Conservation (phyloP, 2,797 vertebrate genomes). For the Sebastes aleutianus region DNA sequence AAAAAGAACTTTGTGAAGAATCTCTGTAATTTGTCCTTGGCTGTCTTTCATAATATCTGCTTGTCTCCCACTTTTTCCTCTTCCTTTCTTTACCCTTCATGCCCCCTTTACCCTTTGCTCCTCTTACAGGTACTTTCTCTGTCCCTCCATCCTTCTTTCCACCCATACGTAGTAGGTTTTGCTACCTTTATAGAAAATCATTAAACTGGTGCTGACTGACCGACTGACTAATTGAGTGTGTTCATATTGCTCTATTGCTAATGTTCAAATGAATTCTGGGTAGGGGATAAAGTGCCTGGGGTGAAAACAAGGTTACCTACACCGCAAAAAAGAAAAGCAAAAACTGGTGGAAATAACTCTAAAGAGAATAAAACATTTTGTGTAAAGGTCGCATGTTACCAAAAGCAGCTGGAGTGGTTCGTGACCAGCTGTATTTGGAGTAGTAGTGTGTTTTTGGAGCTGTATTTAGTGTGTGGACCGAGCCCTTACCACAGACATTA, state of each 20-base stretch:
- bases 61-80: neutral
- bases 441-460: neutral
- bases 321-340: neutral
- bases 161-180: slow-evolving; percentile 55
- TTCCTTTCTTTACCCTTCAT: neutral
- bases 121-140: neutral
- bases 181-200: slow-evolving; percentile 78
- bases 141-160: neutral
- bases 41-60: slow-evolving; percentile 25
- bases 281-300: neutral
- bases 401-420: neutral
- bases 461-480: neutral
- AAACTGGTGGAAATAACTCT: neutral
- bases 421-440: neutral
- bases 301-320: neutral
- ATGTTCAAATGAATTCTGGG: neutral
- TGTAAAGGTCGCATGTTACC: neutral
- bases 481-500: neutral
- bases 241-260: neutral
- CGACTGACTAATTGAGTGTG: slow-evolving; percentile 22
- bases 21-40: slow-evolving; percentile 34
- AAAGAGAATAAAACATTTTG: neutral
- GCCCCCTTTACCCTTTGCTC: neutral
- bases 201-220: slow-evolving; percentile 73
- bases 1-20: slow-evolving; percentile 32